Conservation (phyloP, 2,888 invertebrate species). For the Zelleria hepariella region DNA sequence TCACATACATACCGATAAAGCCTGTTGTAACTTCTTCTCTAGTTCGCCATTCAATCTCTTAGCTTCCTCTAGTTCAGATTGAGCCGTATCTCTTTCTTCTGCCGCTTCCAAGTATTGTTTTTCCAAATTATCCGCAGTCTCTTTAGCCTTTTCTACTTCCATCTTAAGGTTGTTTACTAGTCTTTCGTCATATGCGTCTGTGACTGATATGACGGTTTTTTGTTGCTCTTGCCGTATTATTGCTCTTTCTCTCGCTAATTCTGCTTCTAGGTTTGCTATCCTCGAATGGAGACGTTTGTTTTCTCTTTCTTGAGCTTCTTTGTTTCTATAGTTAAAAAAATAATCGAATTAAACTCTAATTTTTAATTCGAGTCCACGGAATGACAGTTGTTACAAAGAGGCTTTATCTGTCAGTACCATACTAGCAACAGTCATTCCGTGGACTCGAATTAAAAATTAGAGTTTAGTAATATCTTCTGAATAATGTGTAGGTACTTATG, state of each 20-base stretch:
- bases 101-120: conserved; percentile 82
- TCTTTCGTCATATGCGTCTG: conserved; percentile 74
- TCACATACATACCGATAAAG: conserved; percentile 63
- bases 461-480: too few relatives aligned
- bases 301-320: conserved; percentile 87
- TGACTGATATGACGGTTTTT: conserved; percentile 66
- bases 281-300: conserved; percentile 86
- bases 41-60: conserved; percentile 82
- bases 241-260: conserved; percentile 80
- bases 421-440: too few relatives aligned
- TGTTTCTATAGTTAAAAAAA: conserved; percentile 69
- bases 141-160: conserved; percentile 83
- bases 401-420: too few relatives aligned
- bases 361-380: too few relatives aligned
- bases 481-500: neutral
- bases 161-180: conserved; percentile 78
- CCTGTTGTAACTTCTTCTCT: conserved; percentile 82
- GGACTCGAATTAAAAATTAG: too few relatives aligned
- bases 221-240: conserved; percentile 66
- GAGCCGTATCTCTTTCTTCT: conserved; percentile 81
- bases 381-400: too few relatives aligned
- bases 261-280: conserved; percentile 85
- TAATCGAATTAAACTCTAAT: too few relatives aligned
- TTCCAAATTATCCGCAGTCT: conserved; percentile 84
- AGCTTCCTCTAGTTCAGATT: conserved; percentile 84